Conservation (phyloP, 2,888 invertebrate genomes). For the Branchipolynoe longqiensis region DNA sequence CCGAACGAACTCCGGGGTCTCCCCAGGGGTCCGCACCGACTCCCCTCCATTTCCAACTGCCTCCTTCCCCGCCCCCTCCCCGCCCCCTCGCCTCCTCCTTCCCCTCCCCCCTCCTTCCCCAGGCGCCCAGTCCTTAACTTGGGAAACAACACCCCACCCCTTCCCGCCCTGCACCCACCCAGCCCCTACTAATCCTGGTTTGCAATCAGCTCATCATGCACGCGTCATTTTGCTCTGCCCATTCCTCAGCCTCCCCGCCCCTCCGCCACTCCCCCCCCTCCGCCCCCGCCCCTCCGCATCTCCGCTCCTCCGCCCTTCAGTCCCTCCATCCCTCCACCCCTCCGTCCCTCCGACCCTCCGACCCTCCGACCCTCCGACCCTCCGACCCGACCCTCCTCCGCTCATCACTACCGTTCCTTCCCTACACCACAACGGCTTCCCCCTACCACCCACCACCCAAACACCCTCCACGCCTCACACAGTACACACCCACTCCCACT, state of each 20-base stretch:
- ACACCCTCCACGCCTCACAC: neutral
- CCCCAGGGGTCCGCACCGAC: neutral
- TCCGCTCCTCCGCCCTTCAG: neutral
- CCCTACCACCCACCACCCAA: neutral
- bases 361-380: neutral
- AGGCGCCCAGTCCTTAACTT: too few species aligned
- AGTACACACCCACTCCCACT: neutral
- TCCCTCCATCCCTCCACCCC: neutral
- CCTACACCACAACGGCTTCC: neutral
- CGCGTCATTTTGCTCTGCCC: neutral
- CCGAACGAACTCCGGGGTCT: too few species aligned
- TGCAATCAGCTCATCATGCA: neutral
- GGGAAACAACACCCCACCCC: neutral
- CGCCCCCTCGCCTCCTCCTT: neutral
- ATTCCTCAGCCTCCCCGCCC: neutral
- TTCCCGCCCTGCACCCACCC: neutral
- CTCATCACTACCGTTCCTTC: neutral
- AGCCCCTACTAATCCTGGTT: neutral
- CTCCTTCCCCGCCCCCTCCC: neutral
- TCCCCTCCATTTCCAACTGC: neutral
- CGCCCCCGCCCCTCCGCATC: neutral
- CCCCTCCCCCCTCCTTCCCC: neutral
- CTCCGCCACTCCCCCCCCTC: neutral
- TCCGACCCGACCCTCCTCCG: neutral
- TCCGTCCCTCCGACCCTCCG: neutral